Evolutionary conservation across 2,888 invertebrate genomes (phyloP).

Genomic region (Biston betularia): DNA sequence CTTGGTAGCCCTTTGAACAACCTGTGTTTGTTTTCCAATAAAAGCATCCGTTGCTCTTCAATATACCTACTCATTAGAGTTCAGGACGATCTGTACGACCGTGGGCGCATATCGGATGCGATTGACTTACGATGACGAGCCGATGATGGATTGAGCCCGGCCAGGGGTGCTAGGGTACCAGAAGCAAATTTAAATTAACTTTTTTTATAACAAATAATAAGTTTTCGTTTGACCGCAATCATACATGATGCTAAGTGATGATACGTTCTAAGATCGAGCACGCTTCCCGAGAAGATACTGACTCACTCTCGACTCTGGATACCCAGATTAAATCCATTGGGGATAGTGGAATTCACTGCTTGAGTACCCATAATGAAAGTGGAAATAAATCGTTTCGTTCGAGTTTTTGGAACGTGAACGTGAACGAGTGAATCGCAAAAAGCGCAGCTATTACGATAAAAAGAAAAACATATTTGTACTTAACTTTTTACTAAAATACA

Average conservation of each 20-base stretch:
- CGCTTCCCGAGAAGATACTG: too few relatives aligned
- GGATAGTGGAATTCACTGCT: too few relatives aligned
- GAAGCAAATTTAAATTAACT: neutral
- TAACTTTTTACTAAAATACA: neutral
- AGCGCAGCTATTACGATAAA: too few relatives aligned
- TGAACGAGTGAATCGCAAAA: too few relatives aligned
- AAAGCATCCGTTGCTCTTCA: slow-evolving; percentile 7
- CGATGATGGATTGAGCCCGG: slow-evolving; percentile 21
- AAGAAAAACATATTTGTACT: neutral
- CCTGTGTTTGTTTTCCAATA: slow-evolving; percentile 13
- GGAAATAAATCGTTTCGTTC: too few relatives aligned
- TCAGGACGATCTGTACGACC: slow-evolving; percentile 6
- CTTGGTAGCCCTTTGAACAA: slow-evolving; percentile 3
- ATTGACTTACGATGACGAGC: slow-evolving; percentile 24
- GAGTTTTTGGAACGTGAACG: too few relatives aligned
- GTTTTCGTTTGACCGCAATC: too few relatives aligned
- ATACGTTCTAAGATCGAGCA: too few relatives aligned
- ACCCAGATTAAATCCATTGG: too few relatives aligned
- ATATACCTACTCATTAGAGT: slow-evolving; percentile 6
- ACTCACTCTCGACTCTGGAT: too few relatives aligned
- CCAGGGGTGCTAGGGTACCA: slow-evolving; percentile 4
- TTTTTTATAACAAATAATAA: neutral
- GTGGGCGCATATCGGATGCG: slow-evolving; percentile 13
- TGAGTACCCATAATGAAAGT: too few relatives aligned
- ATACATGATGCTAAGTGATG: too few relatives aligned